Conservation (phyloP, 1,140 invertebrate species). For the Cardiocondyla obscurior region DNA sequence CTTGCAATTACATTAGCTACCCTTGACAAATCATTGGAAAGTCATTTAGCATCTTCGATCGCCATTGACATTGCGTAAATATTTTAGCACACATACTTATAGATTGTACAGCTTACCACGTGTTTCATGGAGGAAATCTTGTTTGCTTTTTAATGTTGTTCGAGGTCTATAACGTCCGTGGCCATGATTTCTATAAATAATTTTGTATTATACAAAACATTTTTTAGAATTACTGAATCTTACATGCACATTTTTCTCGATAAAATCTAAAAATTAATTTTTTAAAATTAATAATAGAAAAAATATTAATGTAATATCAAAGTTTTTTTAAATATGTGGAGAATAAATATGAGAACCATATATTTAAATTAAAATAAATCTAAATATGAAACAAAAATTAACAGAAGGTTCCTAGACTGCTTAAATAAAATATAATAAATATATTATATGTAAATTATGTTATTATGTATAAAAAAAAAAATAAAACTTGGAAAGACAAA, state of each 20-base stretch:
- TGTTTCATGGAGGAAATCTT: not conserved
- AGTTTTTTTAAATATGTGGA: not conserved
- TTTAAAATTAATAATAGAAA: not conserved
- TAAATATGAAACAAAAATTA: too few species aligned
- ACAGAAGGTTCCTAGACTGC: too few species aligned
- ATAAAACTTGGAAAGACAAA: not conserved
- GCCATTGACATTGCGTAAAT: conserved; percentile 48
- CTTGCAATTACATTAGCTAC: conserved; percentile 16
- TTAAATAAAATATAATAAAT: not conserved
- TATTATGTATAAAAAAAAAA: not conserved
- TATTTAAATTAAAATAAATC: not conserved
- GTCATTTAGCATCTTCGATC: conserved; percentile 39
- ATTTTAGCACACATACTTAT: conserved; percentile 21
- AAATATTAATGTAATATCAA: not conserved
- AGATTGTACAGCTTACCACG: not conserved
- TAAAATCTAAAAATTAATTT: not conserved
- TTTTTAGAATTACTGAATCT: not conserved
- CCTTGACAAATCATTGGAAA: conserved; percentile 10
- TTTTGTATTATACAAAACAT: not conserved
- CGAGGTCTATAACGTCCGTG: not conserved
- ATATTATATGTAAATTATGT: not conserved
- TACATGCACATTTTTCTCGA: not conserved
- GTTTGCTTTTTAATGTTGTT: not conserved
- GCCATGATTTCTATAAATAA: not conserved
- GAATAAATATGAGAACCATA: not conserved